phyloP scores from a whole-genome alignment of 1,140 invertebrate species.

The Drosophila pachea region DNA sequence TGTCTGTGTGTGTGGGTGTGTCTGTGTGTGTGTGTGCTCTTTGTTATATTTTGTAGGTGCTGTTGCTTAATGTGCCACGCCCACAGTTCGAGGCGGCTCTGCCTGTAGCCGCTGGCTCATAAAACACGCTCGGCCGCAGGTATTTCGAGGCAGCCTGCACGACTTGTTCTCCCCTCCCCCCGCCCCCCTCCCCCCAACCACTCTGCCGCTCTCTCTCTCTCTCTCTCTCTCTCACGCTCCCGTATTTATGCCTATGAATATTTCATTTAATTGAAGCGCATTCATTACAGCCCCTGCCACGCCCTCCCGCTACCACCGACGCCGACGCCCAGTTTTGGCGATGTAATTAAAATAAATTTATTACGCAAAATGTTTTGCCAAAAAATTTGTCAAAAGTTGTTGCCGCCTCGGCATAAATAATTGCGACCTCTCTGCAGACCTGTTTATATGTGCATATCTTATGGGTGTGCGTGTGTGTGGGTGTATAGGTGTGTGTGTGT shows the following conservation, averaged over 20 bases:
- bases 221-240: constrained; percentile 4
- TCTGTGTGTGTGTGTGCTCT: background rate
- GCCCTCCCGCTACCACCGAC: background rate
- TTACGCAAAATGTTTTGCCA: constrained; percentile 76
- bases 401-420: constrained; percentile 68
- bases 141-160: constrained; percentile 21
- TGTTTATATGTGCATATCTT: constrained; percentile 40
- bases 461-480: background rate
- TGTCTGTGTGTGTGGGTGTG: background rate
- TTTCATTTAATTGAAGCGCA: constrained; percentile 77
- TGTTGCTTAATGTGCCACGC: constrained; percentile 9
- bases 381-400: constrained; percentile 76
- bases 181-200: too few species aligned
- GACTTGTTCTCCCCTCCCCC: too few species aligned
- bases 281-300: constrained; percentile 62
- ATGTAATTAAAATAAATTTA: constrained; percentile 78
- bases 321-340: constrained; percentile 63
- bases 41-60: background rate
- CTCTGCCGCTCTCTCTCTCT: constrained; percentile 2
- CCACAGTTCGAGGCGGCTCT: background rate
- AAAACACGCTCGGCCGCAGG: constrained; percentile 64
- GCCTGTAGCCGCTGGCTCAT: constrained; percentile 34
- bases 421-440: constrained; percentile 24
- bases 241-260: constrained; percentile 75
- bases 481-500: background rate